Base-by-base conservation (phyloP, 2,888 invertebrate genomes). In the Diachrysia chrysitis region DNA sequence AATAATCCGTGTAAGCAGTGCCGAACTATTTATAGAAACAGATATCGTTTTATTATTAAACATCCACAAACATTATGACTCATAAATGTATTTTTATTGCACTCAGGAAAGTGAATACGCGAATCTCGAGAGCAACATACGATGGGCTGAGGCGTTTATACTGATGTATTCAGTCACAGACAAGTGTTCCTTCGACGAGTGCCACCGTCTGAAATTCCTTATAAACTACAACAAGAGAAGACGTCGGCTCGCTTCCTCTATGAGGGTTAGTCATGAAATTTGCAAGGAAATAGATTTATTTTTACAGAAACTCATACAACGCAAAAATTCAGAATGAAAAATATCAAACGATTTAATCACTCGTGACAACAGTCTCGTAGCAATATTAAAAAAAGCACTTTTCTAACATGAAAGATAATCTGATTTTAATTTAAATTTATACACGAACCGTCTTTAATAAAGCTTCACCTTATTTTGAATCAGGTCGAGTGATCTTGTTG, bases 101-200 rank as follows among this genome's bases (percentile, higher is more conserved):
- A 71, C 69, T 37, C 88, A 97, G 97, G 97, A 97, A 92, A 96
- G 95, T 73, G 97, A 97, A 89, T 96, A 96, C 78, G 90, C 96
- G 57, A 96, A 96, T 63, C 89, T 98, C 78, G 98, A 98, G 90
- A 96, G 96, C 67, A 97, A 98, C 88, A 98, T 98, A 67, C 96
- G 97, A 68, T 98, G 98, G 98, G 98, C 98, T 1, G 98, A 98
- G 88, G 98, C 98, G 19, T 98, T 98, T 87, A 96, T 98, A 63
- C 95, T 98, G 60, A 97, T 98, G 96, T 98, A 98, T 89, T 98
- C 98, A 0, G 97, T 98, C 42, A 98, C 98, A 0, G 98, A 98
- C 91, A 97, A 98, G 90, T 98, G 98, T 87, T 98, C 98, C 66
- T 98, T 98, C 89, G 98, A 98, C 89, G 98, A 98, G 87, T 98